Evolutionary conservation across 2,888 invertebrate species (phyloP).

Genomic region (Yponomeuta malinellus): DNA sequence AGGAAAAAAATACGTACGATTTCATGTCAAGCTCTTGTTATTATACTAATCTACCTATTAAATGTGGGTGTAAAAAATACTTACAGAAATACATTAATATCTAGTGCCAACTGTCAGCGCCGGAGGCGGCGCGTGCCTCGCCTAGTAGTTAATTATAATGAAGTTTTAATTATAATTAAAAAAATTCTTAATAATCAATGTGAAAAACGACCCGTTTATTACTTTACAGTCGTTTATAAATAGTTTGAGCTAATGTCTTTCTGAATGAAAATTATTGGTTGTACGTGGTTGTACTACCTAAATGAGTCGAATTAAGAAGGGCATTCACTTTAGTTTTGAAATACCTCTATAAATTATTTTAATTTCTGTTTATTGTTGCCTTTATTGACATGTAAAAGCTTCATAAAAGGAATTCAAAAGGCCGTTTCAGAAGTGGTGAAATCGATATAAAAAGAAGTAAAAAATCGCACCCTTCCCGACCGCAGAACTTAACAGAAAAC

Average conservation of each 20-base stretch:
- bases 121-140: conserved; percentile 42
- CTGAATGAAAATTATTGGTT: background rate
- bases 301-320: too few relatives aligned
- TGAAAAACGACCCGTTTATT: background rate
- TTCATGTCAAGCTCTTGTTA: too few relatives aligned
- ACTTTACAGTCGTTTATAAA: background rate
- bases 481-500: conserved; percentile 12
- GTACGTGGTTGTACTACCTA: background rate
- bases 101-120: conserved; percentile 43
- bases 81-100: background rate
- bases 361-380: background rate
- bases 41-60: background rate
- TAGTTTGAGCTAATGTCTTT: background rate
- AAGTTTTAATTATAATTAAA: conserved; percentile 55
- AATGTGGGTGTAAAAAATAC: conserved; percentile 11
- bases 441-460: background rate
- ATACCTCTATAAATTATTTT: conserved; percentile 3
- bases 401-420: background rate
- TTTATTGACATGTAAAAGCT: background rate
- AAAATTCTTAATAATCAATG: conserved; percentile 25
- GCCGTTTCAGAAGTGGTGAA: conserved; percentile 2
- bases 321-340: background rate
- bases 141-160: conserved; percentile 48
- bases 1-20: too few relatives aligned
- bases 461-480: conserved; percentile 9